phyloP scores from a whole-genome alignment of 2,888 invertebrate genomes.

The Epinotia ramella region DNA sequence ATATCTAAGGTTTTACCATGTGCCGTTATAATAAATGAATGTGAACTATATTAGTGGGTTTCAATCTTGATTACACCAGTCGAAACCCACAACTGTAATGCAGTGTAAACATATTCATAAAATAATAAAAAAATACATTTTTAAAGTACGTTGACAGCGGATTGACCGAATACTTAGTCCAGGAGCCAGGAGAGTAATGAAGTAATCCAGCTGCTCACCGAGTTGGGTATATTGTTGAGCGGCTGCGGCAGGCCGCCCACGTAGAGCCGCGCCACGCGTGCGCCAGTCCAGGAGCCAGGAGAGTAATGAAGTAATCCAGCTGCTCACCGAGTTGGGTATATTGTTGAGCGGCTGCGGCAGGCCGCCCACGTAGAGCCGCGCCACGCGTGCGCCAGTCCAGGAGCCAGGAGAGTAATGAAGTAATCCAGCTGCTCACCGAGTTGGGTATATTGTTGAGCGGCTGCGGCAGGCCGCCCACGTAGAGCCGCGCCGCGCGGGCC shows the following conservation, averaged over 20 bases:
- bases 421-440: conserved; percentile 54
- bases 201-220: conserved; percentile 53
- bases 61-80: too few relatives aligned
- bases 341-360: conserved; percentile 79
- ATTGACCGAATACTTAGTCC: too few relatives aligned
- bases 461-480: conserved; percentile 91
- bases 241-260: conserved; percentile 90
- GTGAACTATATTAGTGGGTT: too few relatives aligned
- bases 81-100: too few relatives aligned
- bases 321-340: conserved; percentile 66
- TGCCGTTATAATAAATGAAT: too few relatives aligned
- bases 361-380: conserved; percentile 93
- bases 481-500: conserved; percentile 87
- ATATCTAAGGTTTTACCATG: too few relatives aligned
- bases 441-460: conserved; percentile 66
- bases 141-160: too few relatives aligned
- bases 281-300: conserved; percentile 45
- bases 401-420: too few relatives aligned
- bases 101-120: too few relatives aligned
- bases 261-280: conserved; percentile 88
- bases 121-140: too few relatives aligned
- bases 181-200: too few relatives aligned
- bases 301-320: too few relatives aligned
- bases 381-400: conserved; percentile 74
- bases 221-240: conserved; percentile 65